phyloP scores from a whole-genome alignment of 2,113 vertebrate species.

The Jacana jacana region DNA sequence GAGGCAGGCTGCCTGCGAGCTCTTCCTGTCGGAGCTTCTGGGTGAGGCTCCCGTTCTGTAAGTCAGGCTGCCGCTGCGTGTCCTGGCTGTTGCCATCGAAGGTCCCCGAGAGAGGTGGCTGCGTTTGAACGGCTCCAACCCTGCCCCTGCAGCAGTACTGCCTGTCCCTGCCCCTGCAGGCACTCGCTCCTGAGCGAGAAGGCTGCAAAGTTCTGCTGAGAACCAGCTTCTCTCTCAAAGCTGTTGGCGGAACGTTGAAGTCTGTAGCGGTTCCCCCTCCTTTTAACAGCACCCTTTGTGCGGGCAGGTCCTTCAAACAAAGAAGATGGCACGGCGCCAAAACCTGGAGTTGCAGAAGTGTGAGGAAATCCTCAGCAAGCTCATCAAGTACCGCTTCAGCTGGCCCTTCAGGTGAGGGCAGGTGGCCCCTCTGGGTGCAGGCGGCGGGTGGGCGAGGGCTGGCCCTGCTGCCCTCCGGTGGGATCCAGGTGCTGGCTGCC shows the following conservation, averaged over 20 bases:
- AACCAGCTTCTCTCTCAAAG: neutral
- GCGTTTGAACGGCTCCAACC: neutral
- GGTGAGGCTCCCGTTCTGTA: neutral
- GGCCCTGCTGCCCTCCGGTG: neutral
- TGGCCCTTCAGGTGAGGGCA: conserved; percentile 94
- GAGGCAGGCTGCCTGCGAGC: neutral
- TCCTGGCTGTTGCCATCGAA: neutral
- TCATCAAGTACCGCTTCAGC: conserved; percentile 93
- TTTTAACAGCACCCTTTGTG: conserved; percentile 2
- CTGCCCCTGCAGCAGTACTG: neutral
- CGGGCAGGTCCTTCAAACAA: conserved; percentile 85
- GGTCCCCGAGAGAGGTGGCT: neutral
- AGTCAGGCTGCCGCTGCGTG: neutral
- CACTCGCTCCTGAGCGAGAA: neutral
- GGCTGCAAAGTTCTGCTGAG: neutral
- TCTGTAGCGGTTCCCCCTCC: neutral
- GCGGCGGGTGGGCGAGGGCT: neutral
- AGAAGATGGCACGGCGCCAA: conserved; percentile 77
- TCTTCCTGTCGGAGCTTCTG: neutral
- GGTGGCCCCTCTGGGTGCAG: accelerated
- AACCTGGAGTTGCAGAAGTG: conserved; percentile 89
- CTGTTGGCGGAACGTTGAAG: neutral
- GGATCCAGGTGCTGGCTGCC: neutral
- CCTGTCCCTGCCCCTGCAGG: neutral
- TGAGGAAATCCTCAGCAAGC: conserved; percentile 90